A percentile compares a stretch with the other conserved stretches of the same genome.
These are phyloP conservation scores for Eretmocerus hayati DNA, from an alignment of 2,888 invertebrate species.

Conservation along the genomic window DNA sequence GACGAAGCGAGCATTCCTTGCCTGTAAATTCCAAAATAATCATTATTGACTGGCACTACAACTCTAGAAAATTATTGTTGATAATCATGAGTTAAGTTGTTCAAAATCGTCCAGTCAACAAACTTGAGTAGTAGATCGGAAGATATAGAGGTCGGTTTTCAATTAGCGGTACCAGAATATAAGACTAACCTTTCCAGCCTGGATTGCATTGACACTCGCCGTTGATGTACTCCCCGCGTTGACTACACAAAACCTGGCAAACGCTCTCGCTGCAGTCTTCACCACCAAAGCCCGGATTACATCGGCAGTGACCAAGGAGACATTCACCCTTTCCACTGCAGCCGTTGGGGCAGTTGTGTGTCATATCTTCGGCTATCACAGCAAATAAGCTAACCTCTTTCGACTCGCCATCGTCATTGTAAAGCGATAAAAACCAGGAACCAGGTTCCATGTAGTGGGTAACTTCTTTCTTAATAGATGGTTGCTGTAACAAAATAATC, in stretches of 20 bases:
- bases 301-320: conserved; percentile 88
- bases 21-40: too few species aligned
- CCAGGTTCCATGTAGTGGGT: conserved; percentile 94
- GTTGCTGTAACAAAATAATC: conserved; percentile 49
- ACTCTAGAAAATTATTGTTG: too few species aligned
- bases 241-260: conserved; percentile 94
- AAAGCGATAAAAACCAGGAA: conserved; percentile 91
- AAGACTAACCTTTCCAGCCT: conserved; percentile 96
- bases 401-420: conserved; percentile 91
- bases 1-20: conserved; percentile 88
- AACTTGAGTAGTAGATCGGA: too few species aligned
- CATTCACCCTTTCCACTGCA: conserved; percentile 97
- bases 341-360: conserved; percentile 90
- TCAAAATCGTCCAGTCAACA: too few species aligned
- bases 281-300: conserved; percentile 93
- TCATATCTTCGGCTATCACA: conserved; percentile 83
- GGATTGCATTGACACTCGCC: conserved; percentile 96
- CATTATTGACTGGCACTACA: too few species aligned
- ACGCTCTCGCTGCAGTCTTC: conserved; percentile 96
- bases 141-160: too few species aligned
- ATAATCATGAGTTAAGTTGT: too few species aligned
- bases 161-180: too few species aligned
- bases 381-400: conserved; percentile 82
- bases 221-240: conserved; percentile 92
- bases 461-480: conserved; percentile 83